Evolutionary conservation across 2,797 vertebrate genomes (phyloP).

Genomic region (Esox masquinongy): DNA sequence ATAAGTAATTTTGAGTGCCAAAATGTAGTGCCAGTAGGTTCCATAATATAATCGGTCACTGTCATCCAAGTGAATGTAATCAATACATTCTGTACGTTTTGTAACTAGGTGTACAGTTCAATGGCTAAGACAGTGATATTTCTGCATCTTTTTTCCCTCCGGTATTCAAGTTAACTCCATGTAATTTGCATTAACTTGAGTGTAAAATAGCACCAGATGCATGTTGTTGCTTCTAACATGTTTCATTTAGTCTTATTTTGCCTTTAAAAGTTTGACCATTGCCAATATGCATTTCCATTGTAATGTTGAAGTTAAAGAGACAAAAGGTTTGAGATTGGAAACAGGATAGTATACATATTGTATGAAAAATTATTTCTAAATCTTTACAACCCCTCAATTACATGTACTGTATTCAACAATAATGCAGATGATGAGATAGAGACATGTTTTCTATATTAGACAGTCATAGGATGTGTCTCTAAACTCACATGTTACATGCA

Average conservation of each 20-base stretch:
- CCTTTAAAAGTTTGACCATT: slow-evolving; percentile 52
- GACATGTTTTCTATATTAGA: slow-evolving; percentile 28
- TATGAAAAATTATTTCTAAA: slow-evolving; percentile 47
- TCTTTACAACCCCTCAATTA: slow-evolving; percentile 49
- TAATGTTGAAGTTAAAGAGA: slow-evolving; percentile 66
- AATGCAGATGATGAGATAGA: background rate
- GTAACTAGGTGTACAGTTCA: slow-evolving; percentile 80
- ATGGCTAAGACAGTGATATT: slow-evolving; percentile 74
- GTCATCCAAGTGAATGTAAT: slow-evolving; percentile 81
- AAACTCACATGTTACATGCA: slow-evolving; percentile 28
- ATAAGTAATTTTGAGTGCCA: slow-evolving; percentile 74
- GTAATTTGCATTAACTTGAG: slow-evolving; percentile 70
- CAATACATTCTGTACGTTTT: slow-evolving; percentile 79
- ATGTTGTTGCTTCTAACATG: slow-evolving; percentile 70
- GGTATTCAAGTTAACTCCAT: slow-evolving; percentile 62
- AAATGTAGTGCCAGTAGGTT: slow-evolving; percentile 76
- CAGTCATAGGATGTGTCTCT: slow-evolving; percentile 13
- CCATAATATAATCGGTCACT: slow-evolving; percentile 73
- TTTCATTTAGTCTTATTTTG: slow-evolving; percentile 50
- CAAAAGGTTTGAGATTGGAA: slow-evolving; percentile 71
- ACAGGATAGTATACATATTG: slow-evolving; percentile 71
- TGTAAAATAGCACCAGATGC: slow-evolving; percentile 73
- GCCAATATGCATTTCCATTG: slow-evolving; percentile 67
- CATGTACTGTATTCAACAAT: slow-evolving; percentile 18
- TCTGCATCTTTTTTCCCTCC: slow-evolving; percentile 59